These are phyloP conservation scores for Phrynosoma platyrhinos DNA, from an alignment of 2,113 vertebrate genomes.

Conservation along the genomic window DNA sequence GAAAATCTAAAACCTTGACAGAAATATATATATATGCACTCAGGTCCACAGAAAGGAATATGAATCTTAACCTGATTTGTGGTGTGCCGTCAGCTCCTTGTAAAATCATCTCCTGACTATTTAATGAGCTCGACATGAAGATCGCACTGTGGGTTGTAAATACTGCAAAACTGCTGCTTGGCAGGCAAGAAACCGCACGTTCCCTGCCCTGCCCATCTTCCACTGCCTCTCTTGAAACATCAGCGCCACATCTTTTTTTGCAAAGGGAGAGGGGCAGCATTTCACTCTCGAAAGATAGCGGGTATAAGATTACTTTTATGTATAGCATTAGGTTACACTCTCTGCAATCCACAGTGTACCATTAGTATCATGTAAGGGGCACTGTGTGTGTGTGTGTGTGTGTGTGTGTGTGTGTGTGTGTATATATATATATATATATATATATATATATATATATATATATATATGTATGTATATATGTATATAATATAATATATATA, in stretches of 20 bases:
- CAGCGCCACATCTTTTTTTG: background rate
- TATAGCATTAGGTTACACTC: background rate
- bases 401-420: background rate
- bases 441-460: too few species aligned
- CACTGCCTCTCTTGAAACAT: background rate
- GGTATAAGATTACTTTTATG: background rate
- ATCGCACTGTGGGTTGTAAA: background rate
- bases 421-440: too few species aligned
- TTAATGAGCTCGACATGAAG: background rate
- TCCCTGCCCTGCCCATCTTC: background rate
- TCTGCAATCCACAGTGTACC: background rate
- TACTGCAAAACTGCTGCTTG: background rate
- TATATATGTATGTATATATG: too few species aligned
- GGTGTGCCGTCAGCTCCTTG: background rate
- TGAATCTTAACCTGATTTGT: background rate
- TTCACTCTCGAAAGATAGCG: background rate
- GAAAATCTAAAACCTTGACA: background rate
- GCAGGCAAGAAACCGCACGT: background rate
- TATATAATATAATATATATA: too few species aligned
- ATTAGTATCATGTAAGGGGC: background rate
- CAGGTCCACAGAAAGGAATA: background rate
- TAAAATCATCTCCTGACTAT: background rate
- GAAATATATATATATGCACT: background rate
- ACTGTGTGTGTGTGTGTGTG: too few species aligned
- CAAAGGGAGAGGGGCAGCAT: too few species aligned